These are phyloP conservation scores for Ceuthmochares aereus DNA, from an alignment of 2,113 vertebrate genomes.

Conservation along the genomic window DNA sequence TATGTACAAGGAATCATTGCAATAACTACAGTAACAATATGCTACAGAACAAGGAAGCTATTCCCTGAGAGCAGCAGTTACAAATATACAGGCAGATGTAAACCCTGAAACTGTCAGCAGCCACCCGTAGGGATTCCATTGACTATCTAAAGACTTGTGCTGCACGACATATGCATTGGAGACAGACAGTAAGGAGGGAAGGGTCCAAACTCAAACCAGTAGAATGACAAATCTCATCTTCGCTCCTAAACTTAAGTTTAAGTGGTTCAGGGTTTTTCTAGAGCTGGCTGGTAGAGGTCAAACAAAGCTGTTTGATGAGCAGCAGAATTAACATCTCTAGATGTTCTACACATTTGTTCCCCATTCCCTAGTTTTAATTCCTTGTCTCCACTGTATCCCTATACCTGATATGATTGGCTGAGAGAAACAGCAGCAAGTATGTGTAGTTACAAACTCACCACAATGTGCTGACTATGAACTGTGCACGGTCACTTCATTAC, in stretches of 20 bases:
- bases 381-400: neutral
- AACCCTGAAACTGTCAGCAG: neutral
- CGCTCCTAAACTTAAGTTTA: neutral
- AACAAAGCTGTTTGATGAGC: neutral
- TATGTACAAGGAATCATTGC: neutral
- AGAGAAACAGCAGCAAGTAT: neutral
- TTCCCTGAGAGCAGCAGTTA: neutral
- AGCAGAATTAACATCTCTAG: neutral
- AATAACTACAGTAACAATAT: neutral
- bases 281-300: neutral
- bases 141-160: neutral
- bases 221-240: neutral
- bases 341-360: neutral
- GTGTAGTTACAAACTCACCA: neutral
- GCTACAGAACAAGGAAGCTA: neutral
- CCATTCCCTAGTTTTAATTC: neutral
- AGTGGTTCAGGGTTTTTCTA: rapidly evolving
- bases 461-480: rapidly evolving
- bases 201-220: neutral
- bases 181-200: neutral
- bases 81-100: neutral
- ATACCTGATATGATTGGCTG: neutral
- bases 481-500: neutral
- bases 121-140: neutral
- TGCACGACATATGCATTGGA: neutral